Conservation (phyloP, 2,113 vertebrate species). For the Tupaia chinensis region DNA sequence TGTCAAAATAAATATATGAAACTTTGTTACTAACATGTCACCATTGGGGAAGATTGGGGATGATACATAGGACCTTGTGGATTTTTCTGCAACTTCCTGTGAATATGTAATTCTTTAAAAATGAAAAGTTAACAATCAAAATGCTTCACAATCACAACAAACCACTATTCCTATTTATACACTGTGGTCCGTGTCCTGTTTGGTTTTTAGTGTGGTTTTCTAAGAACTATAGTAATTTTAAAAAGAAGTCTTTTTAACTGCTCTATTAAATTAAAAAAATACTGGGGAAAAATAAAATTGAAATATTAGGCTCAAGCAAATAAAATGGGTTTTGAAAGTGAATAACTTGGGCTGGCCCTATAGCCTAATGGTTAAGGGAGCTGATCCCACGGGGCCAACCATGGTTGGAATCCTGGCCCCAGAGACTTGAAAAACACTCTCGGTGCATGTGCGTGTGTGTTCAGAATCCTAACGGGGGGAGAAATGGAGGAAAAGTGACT, state of each 20-base stretch:
- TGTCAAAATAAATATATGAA: neutral
- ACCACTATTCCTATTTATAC: neutral
- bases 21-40: neutral
- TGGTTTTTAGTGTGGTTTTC: neutral
- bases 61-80: neutral
- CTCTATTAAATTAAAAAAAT: neutral
- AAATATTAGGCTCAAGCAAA: neutral
- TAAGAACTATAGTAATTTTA: neutral
- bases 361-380: too few relatives aligned
- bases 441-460: too few relatives aligned
- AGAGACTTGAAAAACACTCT: too few relatives aligned
- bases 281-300: neutral
- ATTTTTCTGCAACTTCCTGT: constrained; percentile 5
- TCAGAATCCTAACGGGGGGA: too few relatives aligned
- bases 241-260: neutral
- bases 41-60: rapidly evolving
- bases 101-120: constrained; percentile 25
- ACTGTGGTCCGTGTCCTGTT: neutral
- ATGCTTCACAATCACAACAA: neutral
- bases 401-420: too few relatives aligned
- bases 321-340: neutral
- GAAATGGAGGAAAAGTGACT: too few relatives aligned
- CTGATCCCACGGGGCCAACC: too few relatives aligned
- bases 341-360: neutral
- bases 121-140: neutral